Evolutionary conservation across 2,797 vertebrate genomes (phyloP).

Genomic region (Crenuchus spilurus): DNA sequence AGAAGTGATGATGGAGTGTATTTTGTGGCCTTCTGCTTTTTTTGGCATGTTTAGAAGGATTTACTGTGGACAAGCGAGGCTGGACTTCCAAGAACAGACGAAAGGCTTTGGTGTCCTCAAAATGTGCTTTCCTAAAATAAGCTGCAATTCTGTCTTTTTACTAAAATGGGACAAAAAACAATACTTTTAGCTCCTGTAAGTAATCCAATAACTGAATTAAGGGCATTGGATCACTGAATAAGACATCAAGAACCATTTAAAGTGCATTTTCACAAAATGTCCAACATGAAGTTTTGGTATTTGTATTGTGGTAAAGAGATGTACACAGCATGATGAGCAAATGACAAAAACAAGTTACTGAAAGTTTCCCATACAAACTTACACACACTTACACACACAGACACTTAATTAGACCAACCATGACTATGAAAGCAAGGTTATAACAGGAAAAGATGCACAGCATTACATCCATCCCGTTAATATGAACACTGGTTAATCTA

Average conservation of each 20-base stretch:
- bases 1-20: slow-evolving; percentile 3
- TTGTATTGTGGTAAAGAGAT: background rate
- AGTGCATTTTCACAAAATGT: slow-evolving; percentile 18
- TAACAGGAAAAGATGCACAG: background rate
- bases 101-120: background rate
- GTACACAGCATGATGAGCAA: background rate
- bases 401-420: background rate
- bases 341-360: background rate
- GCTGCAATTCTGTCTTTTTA: no score
- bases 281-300: no score
- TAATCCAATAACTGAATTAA: background rate
- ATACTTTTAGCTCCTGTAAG: no score
- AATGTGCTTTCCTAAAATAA: background rate
- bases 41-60: slow-evolving; percentile 12
- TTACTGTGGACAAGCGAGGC: background rate
- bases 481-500: slow-evolving; percentile 10
- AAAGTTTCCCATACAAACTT: background rate
- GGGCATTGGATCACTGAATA: background rate
- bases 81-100: background rate
- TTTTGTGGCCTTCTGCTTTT: slow-evolving; percentile 24
- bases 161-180: no score
- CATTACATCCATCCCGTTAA: background rate
- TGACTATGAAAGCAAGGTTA: background rate
- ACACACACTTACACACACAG: background rate
- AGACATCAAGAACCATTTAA: slow-evolving; percentile 1